Percentiles rank a stretch among this genome's conserved stretches.
These are phyloP conservation scores for Vanacampus margaritifer DNA, from an alignment of 2,113 vertebrate species.

Conservation along the genomic window DNA sequence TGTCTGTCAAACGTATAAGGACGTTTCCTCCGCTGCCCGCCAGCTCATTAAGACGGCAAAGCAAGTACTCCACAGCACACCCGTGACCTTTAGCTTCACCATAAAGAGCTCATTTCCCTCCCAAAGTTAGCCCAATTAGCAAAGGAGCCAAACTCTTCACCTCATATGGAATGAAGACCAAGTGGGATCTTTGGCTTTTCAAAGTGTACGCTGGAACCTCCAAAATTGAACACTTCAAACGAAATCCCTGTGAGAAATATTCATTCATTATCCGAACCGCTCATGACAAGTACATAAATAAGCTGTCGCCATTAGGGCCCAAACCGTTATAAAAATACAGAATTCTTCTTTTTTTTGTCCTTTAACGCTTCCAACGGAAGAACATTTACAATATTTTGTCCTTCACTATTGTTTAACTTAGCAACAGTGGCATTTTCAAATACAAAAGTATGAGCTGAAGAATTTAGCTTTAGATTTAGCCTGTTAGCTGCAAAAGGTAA, in stretches of 20 bases:
- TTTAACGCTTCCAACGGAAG: no score
- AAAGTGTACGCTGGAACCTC: background rate
- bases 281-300: background rate
- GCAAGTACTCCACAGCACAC: constrained; percentile 18
- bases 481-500: no score
- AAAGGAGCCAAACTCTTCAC: background rate
- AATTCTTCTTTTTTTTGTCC: no score
- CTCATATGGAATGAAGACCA: background rate
- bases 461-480: no score
- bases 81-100: constrained; percentile 25
- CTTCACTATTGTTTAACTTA: no score
- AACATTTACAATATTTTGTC: no score
- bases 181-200: background rate
- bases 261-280: no score
- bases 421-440: no score
- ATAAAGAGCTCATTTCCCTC: background rate
- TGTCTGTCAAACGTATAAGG: constrained; percentile 46
- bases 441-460: no score
- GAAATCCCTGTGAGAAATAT: background rate
- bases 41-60: constrained; percentile 27
- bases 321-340: no score
- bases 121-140: constrained; percentile 12
- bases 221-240: background rate
- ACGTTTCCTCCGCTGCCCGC: constrained; percentile 4
- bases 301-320: background rate